Conservation (phyloP, 2,113 vertebrate species). For the Caloenas nicobarica region DNA sequence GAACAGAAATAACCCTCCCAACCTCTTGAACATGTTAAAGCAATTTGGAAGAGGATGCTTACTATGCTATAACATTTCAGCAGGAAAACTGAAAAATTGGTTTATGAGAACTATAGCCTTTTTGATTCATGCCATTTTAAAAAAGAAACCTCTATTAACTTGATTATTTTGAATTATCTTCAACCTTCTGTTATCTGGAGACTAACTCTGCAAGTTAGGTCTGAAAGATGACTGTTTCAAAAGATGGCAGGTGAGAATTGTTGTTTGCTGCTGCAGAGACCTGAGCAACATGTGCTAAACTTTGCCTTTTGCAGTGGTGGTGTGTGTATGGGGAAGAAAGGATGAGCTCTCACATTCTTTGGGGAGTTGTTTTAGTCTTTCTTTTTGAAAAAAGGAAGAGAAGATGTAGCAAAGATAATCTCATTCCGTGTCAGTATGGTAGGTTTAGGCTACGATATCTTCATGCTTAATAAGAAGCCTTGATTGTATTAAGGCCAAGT, state of each 20-base stretch:
- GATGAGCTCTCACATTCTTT: background rate
- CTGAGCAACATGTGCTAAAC: background rate
- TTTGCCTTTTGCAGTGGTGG: background rate
- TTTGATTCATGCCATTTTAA: background rate
- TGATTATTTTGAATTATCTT: background rate
- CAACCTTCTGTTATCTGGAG: background rate
- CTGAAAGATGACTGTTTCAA: background rate
- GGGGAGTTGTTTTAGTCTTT: background rate
- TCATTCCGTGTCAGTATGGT: accelerated
- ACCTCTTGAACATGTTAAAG: background rate
- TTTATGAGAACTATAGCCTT: background rate
- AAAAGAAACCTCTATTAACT: background rate
- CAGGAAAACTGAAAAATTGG: background rate
- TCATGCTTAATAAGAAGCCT: background rate
- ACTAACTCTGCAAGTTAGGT: background rate
- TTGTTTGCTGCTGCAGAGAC: background rate
- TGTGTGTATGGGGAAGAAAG: background rate
- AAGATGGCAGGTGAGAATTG: background rate
- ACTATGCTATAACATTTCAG: background rate
- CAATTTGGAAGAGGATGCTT: background rate
- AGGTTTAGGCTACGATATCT: background rate
- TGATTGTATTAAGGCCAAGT: background rate
- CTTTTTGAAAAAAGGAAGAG: background rate
- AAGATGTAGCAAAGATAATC: background rate
- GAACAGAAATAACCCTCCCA: background rate